Base-by-base conservation (phyloP, 1,140 invertebrate genomes). In the Papilio helenus region DNA sequence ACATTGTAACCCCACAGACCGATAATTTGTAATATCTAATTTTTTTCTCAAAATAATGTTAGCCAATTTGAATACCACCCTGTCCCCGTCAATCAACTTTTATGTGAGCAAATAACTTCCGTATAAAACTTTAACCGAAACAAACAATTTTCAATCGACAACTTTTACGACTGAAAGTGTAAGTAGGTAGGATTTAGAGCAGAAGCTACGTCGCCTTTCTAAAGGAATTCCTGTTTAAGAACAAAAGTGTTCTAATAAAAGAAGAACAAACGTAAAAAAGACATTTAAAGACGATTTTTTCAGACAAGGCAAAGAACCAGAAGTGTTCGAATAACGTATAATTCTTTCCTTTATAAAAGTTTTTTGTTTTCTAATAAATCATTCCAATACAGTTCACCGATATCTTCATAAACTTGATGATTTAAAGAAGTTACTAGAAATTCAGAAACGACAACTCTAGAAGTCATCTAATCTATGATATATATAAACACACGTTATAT, bases 181-280 rank as follows among this genome's bases (percentile, higher is more conserved):
- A 76, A 55, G 72, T 68, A 68, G 61, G 26, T 68, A 74, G 46
- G 72, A 76, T 51, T 51, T 76, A 76, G 26, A 34, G 44, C 18
- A 76, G 26, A 76, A 76, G 26, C 73, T 51, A 49, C 73, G 44
- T 49, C 49, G 61, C 61, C 10, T 26, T 65, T 29, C 49, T 76
- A 76, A 76, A 26, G 49, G 49, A 76, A 76, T 76, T 76, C 73
- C 73, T 51, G 73, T 76, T 76, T 76, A 76, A 76, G 49, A 76
- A 76, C 73, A 76, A 76, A 76, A 76, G 73, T 76, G 73, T 76
- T 51, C 26, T 76, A 76, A 76, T 76, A 76, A 76, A 76, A 76
- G 42, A 74, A 74, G 73, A 76, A 76, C 73, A 76, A 51, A 46
- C 44, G 26, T 76, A 76, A 76, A 76, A 76, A 58, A 55, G 73